Conservation (phyloP, 2,888 invertebrate species). For the Zonitis immaculata region DNA sequence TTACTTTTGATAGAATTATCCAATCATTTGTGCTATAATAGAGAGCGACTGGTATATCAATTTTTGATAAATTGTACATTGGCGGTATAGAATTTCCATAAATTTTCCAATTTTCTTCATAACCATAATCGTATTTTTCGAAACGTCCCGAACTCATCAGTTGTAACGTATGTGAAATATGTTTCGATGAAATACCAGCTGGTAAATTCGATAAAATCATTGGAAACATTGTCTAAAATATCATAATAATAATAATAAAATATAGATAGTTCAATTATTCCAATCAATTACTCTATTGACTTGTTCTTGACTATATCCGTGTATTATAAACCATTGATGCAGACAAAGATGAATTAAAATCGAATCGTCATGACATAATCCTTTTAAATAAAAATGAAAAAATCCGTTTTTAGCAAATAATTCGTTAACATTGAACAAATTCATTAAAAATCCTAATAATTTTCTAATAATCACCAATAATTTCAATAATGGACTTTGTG, state of each 20-base stretch:
- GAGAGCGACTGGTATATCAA: background rate
- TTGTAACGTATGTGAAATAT: background rate
- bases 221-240: background rate
- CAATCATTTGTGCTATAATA: constrained; percentile 3
- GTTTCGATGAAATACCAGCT: constrained; percentile 3
- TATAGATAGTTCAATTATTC: no score
- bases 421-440: background rate
- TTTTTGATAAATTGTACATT: background rate
- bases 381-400: background rate
- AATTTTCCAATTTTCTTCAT: background rate
- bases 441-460: background rate
- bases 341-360: background rate
- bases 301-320: background rate
- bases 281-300: background rate
- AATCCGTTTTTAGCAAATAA: background rate
- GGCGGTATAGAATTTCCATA: background rate
- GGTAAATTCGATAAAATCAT: constrained; percentile 2
- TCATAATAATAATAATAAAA: no score
- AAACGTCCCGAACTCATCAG: background rate
- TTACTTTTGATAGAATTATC: background rate
- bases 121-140: constrained; percentile 4
- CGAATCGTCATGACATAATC: background rate
- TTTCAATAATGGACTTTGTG: background rate
- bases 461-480: background rate
- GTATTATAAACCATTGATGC: background rate